phyloP scores from a whole-genome alignment of 2,888 invertebrate species.

The Limnephilus lunatus region DNA sequence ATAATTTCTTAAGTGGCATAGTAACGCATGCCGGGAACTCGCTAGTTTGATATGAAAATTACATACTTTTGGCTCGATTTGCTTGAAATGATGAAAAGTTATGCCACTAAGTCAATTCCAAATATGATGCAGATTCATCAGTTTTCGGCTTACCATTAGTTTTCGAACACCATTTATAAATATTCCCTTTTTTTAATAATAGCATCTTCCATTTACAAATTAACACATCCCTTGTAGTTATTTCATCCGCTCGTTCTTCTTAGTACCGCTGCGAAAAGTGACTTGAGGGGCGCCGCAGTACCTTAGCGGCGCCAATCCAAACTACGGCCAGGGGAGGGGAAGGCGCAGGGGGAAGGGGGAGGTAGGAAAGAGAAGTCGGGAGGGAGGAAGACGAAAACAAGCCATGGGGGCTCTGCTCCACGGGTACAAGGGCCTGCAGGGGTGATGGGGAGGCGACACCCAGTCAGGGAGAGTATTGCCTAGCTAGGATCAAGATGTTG shows the following conservation, averaged over 20 bases:
- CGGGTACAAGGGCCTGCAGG: background rate
- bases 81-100: too few relatives aligned
- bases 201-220: background rate
- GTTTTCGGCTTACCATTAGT: too few relatives aligned
- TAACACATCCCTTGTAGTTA: background rate
- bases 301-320: background rate
- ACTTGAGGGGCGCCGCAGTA: background rate
- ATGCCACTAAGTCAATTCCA: too few relatives aligned
- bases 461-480: background rate
- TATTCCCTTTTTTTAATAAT: too few relatives aligned
- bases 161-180: too few relatives aligned
- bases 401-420: background rate
- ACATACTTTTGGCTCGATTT: too few relatives aligned
- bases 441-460: background rate
- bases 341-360: background rate
- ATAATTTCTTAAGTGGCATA: too few relatives aligned
- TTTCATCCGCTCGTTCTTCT: background rate
- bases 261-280: slow-evolving; percentile 2
- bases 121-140: too few relatives aligned
- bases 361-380: background rate
- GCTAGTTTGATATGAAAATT: too few relatives aligned
- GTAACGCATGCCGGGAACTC: too few relatives aligned
- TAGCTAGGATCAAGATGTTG: background rate
- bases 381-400: background rate
- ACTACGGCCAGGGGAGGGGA: background rate